Evolutionary conservation across 2,797 vertebrate genomes (phyloP).

Genomic region (Menidia menidia): DNA sequence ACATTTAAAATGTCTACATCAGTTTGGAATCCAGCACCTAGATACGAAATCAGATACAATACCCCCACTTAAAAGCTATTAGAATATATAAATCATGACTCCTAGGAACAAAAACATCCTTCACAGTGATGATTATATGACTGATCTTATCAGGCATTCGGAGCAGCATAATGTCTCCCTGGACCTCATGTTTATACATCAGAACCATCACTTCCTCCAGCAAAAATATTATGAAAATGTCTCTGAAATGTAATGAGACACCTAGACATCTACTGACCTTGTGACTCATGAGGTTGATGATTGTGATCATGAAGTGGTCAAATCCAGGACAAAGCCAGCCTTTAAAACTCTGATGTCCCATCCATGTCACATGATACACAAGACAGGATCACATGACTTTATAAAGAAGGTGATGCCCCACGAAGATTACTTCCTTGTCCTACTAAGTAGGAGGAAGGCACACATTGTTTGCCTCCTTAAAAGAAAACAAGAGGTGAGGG

Average conservation of each 20-base stretch:
- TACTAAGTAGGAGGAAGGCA: too few species aligned
- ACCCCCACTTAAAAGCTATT: too few species aligned
- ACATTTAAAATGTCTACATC: not conserved
- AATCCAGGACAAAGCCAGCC: conserved; percentile 63
- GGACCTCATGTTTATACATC: not conserved
- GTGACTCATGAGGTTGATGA: conserved; percentile 65
- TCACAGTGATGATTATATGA: too few species aligned
- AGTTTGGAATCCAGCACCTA: not conserved
- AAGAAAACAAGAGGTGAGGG: not conserved
- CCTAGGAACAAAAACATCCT: too few species aligned
- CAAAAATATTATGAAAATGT: not conserved
- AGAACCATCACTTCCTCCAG: not conserved
- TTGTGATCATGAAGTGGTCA: conserved; percentile 59
- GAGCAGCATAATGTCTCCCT: too few species aligned
- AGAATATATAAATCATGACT: too few species aligned
- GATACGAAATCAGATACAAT: not conserved
- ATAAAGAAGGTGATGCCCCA: conserved; percentile 29
- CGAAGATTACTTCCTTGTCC: conserved; percentile 41
- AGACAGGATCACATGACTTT: conserved; percentile 56
- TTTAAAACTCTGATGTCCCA: conserved; percentile 67
- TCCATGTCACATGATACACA: conserved; percentile 67
- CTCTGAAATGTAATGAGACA: conserved; percentile 20
- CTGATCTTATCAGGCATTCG: too few species aligned
- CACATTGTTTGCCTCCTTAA: too few species aligned
- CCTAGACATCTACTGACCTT: conserved; percentile 54